phyloP scores from a whole-genome alignment of 2,113 vertebrate genomes.

The Eurypyga helias region DNA sequence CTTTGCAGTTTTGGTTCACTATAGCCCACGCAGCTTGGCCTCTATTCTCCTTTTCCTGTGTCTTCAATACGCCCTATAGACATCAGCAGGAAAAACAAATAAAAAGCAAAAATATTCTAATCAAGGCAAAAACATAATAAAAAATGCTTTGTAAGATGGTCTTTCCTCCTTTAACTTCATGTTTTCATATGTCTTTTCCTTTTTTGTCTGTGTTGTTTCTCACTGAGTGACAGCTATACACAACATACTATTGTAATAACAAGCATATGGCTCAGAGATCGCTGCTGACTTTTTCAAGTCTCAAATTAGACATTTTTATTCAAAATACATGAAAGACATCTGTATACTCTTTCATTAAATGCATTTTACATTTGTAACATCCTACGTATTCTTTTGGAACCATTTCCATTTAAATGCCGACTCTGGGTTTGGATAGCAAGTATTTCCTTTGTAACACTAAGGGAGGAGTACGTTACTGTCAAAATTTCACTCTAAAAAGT shows the following conservation, averaged over 20 bases:
- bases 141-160: conserved; percentile 4
- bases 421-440: conserved; percentile 35
- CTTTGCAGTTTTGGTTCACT: conserved; percentile 27
- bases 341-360: conserved; percentile 48
- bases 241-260: conserved; percentile 24
- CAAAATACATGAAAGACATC: conserved; percentile 61
- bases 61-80: not conserved
- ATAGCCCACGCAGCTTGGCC: not conserved
- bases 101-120: conserved; percentile 13
- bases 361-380: conserved; percentile 53
- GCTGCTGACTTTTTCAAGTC: conserved; percentile 21
- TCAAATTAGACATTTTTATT: conserved; percentile 61
- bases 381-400: conserved; percentile 29
- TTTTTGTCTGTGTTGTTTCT: conserved; percentile 24
- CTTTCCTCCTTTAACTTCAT: not conserved
- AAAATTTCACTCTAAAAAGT: conserved; percentile 40
- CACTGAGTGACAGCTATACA: not conserved
- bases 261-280: conserved; percentile 4
- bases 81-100: not conserved
- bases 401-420: not conserved
- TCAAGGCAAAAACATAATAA: not conserved
- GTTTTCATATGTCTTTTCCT: not conserved
- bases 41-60: conserved; percentile 14
- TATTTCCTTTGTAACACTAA: conserved; percentile 32
- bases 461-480: conserved; percentile 52